phyloP scores from a whole-genome alignment of 2,888 invertebrate genomes.

The Lampropteryx suffumata region DNA sequence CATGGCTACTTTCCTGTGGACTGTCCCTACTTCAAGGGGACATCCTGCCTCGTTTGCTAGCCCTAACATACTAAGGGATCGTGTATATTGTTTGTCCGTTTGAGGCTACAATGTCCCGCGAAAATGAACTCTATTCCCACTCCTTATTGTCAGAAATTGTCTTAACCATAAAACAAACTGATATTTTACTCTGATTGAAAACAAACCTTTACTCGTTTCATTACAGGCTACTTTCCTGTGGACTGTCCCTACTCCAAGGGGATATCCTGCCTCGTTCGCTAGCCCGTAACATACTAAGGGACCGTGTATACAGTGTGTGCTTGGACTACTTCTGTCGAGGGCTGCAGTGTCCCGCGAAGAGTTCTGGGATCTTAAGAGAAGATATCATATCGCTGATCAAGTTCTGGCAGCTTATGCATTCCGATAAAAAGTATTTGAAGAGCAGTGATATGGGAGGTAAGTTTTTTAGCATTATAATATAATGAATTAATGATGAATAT shows the following conservation, averaged over 20 bases:
- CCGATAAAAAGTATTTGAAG: slow-evolving; percentile 95
- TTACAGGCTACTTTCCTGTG: slow-evolving; percentile 92
- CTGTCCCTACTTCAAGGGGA: too few relatives aligned
- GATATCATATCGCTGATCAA: slow-evolving; percentile 94
- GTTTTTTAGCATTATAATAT: too few relatives aligned
- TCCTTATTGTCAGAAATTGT: too few relatives aligned
- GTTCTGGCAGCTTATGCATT: slow-evolving; percentile 98
- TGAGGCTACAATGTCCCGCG: too few relatives aligned
- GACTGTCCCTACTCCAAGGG: slow-evolving; percentile 95
- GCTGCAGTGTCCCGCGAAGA: slow-evolving; percentile 93
- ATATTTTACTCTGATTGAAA: background rate
- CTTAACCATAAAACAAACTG: too few relatives aligned
- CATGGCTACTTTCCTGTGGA: too few relatives aligned
- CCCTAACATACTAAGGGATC: too few relatives aligned
- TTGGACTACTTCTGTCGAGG: slow-evolving; percentile 97
- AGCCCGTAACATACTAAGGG: slow-evolving; percentile 95
- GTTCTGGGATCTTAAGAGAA: slow-evolving; percentile 89
- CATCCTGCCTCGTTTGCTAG: too few relatives aligned
- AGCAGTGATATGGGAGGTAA: slow-evolving; percentile 90
- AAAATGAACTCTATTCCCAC: too few relatives aligned
- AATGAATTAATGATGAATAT: too few relatives aligned
- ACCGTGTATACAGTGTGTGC: slow-evolving; percentile 96
- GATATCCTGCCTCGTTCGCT: slow-evolving; percentile 93
- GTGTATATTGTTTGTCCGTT: slow-evolving; percentile 78
- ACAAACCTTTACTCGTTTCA: background rate